Evolutionary conservation across 2,113 vertebrate species (phyloP), one percentile per base, ranked within the genome.

Genomic region (Psettodes erumei): DNA sequence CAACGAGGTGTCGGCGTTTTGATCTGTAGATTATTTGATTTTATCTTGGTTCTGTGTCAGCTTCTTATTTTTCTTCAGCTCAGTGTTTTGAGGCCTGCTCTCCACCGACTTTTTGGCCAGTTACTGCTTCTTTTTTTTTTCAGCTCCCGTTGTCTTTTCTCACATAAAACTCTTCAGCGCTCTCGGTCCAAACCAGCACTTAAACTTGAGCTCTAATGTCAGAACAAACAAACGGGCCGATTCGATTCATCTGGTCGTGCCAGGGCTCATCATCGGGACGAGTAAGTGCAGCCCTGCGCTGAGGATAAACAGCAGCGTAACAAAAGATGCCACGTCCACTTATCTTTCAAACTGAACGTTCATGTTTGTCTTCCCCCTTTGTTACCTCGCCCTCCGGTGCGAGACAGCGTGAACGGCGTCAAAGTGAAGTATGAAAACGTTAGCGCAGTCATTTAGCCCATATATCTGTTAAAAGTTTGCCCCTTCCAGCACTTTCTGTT

Each of bases 101-200:
- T 47, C 13, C 15, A n/a, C 27, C 3, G 32, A 47, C 23, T 21
- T 47, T 23, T 21, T 1, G 18, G 8, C 6, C 33, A 15, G 19
- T 7, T 4, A 67, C 50, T 25, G 32, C 6, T 58, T 19, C 40
- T 2, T 19, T 69, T n/a, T 45, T 45, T 35, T 21, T n/a, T n/a
- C 28, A 28, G 21, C 43, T 28, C 6, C 38, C 19, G 3, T 59
- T 25, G 13, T 48, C 10, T 47, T 28, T 55, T 27, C 15, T 48
- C 23, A 53, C 3, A 45, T 42, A 48, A 42, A 55, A 62, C 21
- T 19, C 12, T 25, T 19, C 18, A 15, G 3, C 0, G 0, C 21
- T 54, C 28, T 51, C 30, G 0, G 1, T 61, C 69, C 77, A 73
- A 51, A 53, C 37, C 47, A 38, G 55, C 38, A 68, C 62, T 54